Evolutionary conservation across 64 coral and sea anemone genomes (phyloP).

Genomic region (Exaiptasia diaphana): DNA sequence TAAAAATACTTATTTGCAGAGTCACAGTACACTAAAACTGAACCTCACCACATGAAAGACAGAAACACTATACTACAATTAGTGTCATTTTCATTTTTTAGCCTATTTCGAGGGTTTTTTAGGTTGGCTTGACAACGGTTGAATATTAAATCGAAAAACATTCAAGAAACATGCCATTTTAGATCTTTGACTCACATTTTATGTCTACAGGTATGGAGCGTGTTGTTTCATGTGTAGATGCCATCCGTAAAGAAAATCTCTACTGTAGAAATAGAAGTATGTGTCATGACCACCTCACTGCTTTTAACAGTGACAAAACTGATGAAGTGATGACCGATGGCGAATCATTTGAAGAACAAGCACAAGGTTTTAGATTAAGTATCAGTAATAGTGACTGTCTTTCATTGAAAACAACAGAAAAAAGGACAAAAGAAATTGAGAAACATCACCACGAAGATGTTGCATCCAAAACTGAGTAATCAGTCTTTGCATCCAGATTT

Average conservation of each 20-base stretch:
- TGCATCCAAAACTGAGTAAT: background rate
- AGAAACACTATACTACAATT: background rate
- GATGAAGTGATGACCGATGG: background rate
- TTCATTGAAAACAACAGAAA: constrained; percentile 72
- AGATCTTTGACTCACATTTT: background rate
- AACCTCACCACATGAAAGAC: background rate
- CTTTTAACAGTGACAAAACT: background rate
- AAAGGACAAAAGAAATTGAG: constrained; percentile 77
- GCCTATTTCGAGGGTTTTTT: background rate
- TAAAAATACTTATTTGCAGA: too few relatives aligned
- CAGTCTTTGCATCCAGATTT: background rate
- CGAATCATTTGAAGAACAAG: constrained; percentile 59
- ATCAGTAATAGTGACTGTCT: constrained; percentile 72
- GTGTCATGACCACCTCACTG: background rate
- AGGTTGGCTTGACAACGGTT: background rate
- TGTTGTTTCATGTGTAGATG: background rate
- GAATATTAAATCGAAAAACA: too few relatives aligned
- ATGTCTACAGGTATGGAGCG: background rate
- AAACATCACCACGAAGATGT: constrained; percentile 46
- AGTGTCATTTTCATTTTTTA: too few relatives aligned
- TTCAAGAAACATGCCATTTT: background rate
- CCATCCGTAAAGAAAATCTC: constrained; percentile 9
- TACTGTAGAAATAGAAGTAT: background rate
- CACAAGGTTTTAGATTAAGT: constrained; percentile 32
- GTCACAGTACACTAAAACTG: background rate